A percentile compares a stretch with the other conserved stretches of the same genome.
Evolutionary conservation across 2,113 vertebrate species (phyloP).

Genomic region (Toxotes jaculatrix): DNA sequence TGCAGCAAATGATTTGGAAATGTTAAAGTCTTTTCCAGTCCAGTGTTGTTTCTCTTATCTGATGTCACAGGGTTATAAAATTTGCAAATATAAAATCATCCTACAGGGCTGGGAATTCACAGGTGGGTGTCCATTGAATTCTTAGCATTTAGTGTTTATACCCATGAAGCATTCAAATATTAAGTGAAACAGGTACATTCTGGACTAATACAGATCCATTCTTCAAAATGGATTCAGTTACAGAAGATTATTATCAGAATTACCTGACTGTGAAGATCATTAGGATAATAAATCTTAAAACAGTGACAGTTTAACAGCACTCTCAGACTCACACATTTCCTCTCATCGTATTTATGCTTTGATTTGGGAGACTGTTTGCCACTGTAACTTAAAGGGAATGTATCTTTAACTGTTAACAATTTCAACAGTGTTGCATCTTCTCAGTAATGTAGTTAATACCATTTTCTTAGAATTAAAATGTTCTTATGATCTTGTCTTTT

Average conservation of each 20-base stretch:
- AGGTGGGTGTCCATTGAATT: neutral
- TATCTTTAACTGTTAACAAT: neutral
- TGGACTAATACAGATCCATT: neutral
- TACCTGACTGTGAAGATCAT: neutral
- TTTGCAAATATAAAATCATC: neutral
- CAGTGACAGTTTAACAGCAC: neutral
- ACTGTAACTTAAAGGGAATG: neutral
- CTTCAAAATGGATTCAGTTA: too few relatives aligned
- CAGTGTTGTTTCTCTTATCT: neutral
- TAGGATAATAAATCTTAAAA: neutral
- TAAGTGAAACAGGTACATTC: neutral
- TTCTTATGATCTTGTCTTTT: too few relatives aligned
- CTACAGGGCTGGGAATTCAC: neutral
- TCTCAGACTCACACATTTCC: neutral
- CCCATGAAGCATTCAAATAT: neutral
- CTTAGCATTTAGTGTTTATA: neutral
- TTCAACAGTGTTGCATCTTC: neutral
- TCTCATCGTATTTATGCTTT: neutral
- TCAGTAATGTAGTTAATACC: too few relatives aligned
- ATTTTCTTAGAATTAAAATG: too few relatives aligned
- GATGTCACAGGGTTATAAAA: neutral
- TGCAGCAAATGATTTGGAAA: neutral
- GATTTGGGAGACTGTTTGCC: neutral
- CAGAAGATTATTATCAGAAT: neutral
- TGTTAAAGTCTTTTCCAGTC: neutral